Base-by-base conservation (phyloP, 2,888 invertebrate genomes). In the Prenolepis imparis region DNA sequence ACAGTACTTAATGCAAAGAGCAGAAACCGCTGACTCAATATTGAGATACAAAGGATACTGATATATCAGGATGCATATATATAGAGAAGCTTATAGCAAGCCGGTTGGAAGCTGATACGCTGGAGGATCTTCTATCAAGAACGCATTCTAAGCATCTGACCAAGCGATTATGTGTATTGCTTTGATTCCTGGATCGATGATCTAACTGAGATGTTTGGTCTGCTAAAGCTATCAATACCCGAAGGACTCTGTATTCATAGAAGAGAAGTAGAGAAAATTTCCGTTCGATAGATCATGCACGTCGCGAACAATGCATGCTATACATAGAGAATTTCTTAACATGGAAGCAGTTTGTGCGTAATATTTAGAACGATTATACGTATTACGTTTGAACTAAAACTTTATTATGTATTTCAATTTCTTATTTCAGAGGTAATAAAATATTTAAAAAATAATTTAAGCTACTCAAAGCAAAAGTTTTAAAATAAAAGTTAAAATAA, bases 121-220 rank as follows among this genome's bases (percentile, higher is more conserved):
- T 3, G 67, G 28, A 67, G 41, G 67, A 77, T 77, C 55, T 67
- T 55, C 48, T 55, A 44, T 48, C 77, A 24, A 15, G 55, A 39
- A 39, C 24, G 12, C 15, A 36, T 55, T 32, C 55, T 39, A n/a
- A 77, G 55, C 9, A 32, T 21, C 41, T 77, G 77, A 77, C 39
- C 67, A 55, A 77, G 55, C 77, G 41, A 67, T 77, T 55, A 52
- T 21, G 9, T n/a, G 28, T 48, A 24, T 21, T 57, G 15, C 66
- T 77, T 77, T 66, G 66, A 77, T 39, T 66, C 55, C 55, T 66
- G 66, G 12, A 75, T 66, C 24, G 18, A 36, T 52, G 48, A 66
- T 28, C n/a, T n/a, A 77, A 55, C 52, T 24, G 28, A 41, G 52
- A 41, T 39, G 66, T 57, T 32, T 67, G 39, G 52, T 52, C 67